These are phyloP conservation scores for Pelmatolapia mariae DNA, from an alignment of 2,113 vertebrate species.

Conservation along the genomic window DNA sequence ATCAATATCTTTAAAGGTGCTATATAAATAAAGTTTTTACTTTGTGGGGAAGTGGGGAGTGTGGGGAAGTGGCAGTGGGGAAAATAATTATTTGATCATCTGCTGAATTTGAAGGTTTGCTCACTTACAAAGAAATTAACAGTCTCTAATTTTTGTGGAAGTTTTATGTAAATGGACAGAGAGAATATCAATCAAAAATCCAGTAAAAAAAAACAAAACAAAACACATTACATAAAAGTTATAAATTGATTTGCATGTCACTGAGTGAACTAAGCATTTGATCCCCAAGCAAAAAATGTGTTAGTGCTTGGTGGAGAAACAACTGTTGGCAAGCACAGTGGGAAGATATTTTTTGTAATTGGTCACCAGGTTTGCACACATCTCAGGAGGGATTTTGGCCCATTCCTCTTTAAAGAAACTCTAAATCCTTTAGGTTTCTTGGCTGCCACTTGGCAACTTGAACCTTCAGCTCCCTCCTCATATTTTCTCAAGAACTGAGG, in stretches of 20 bases:
- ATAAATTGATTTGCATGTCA: neutral
- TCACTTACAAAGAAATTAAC: neutral
- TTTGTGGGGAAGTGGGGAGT: neutral
- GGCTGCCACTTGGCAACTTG: neutral
- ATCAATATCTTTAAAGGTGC: neutral
- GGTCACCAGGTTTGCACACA: neutral
- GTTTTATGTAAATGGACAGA: neutral
- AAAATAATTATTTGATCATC: neutral
- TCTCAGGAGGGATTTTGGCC: neutral
- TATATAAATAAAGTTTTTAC: neutral
- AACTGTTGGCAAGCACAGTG: neutral
- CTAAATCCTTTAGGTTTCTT: neutral
- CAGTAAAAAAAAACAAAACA: neutral
- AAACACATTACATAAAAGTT: neutral
- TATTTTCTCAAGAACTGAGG: neutral
- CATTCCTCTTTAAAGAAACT: neutral
- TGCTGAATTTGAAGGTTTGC: neutral
- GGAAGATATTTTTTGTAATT: neutral
- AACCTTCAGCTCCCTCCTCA: neutral
- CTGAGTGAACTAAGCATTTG: neutral
- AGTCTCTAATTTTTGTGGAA: neutral
- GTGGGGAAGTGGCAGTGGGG: neutral
- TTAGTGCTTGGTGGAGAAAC: neutral
- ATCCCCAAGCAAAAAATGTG: neutral
- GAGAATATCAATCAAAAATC: neutral